Conservation (phyloP, 2,797 vertebrate species). For the Rachycentron canadum region DNA sequence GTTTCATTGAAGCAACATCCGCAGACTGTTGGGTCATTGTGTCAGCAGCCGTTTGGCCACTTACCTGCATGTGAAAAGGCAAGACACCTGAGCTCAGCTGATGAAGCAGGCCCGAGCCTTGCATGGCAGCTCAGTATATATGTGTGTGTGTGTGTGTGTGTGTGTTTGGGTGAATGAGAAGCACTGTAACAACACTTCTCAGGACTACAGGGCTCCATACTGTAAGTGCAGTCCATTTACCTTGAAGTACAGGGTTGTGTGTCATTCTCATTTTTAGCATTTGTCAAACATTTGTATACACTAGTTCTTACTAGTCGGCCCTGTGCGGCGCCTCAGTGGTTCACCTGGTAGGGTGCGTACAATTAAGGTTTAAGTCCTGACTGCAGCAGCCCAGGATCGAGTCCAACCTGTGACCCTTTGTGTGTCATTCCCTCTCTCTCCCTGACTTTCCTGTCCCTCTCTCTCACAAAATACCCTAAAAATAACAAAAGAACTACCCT, state of each 20-base stretch:
- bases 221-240: constrained; percentile 2
- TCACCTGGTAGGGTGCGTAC: no score
- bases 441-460: no score
- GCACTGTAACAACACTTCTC: neutral
- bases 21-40: neutral
- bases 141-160: neutral
- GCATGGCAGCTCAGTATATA: neutral
- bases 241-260: neutral
- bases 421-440: no score
- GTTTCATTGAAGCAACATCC: neutral
- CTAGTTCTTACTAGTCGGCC: neutral
- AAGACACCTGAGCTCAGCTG: neutral
- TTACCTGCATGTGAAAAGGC: constrained; percentile 2
- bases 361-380: no score
- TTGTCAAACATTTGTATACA: neutral
- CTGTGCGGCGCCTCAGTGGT: no score
- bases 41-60: neutral
- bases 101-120: neutral
- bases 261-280: neutral
- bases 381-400: no score
- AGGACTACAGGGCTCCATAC: neutral
- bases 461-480: no score
- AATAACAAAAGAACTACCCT: no score
- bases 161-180: neutral
- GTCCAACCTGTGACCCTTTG: no score